These are phyloP conservation scores for Sinocyclocheilus anophthalmus DNA, from an alignment of 2,113 vertebrate species.

Conservation along the genomic window DNA sequence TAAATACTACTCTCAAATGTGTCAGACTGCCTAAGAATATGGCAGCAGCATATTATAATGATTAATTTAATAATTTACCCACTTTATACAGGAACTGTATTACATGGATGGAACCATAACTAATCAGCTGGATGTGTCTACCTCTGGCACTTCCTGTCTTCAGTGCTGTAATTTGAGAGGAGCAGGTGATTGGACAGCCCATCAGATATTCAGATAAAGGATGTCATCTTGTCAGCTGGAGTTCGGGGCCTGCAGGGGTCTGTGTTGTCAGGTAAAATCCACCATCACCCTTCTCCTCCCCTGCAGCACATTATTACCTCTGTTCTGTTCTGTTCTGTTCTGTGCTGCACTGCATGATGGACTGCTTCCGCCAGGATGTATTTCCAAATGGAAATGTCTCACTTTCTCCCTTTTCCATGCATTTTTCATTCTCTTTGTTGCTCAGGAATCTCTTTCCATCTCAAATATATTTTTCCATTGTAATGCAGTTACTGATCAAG, in stretches of 20 bases:
- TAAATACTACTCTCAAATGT: constrained; percentile 24
- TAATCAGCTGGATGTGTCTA: constrained; percentile 38
- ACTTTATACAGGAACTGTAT: constrained; percentile 23
- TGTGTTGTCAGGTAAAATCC: constrained; percentile 40
- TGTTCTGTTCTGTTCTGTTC: constrained; percentile 21
- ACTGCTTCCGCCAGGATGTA: constrained; percentile 33
- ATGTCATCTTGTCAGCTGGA: constrained; percentile 41
- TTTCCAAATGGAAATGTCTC: constrained; percentile 29
- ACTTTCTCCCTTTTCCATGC: constrained; percentile 4
- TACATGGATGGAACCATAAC: constrained; percentile 29
- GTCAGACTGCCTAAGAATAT: constrained; percentile 40
- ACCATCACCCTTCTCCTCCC: constrained; percentile 28
- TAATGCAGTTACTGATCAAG: neutral
- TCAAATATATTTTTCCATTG: neutral
- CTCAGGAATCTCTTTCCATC: neutral
- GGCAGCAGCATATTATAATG: constrained; percentile 26
- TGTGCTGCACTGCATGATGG: constrained; percentile 33
- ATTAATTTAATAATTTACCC: constrained; percentile 39
- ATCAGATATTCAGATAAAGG: constrained; percentile 50
- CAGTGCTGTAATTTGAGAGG: constrained; percentile 24
- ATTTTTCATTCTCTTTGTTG: constrained; percentile 2
- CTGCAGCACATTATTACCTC: constrained; percentile 25
- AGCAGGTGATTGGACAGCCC: constrained; percentile 36
- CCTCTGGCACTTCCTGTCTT: constrained; percentile 37
- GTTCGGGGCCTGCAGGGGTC: constrained; percentile 21